Evolutionary conservation across 2,113 vertebrate genomes (phyloP), one percentile per base, ranked within the genome.

Genomic region (Strigops habroptila): DNA sequence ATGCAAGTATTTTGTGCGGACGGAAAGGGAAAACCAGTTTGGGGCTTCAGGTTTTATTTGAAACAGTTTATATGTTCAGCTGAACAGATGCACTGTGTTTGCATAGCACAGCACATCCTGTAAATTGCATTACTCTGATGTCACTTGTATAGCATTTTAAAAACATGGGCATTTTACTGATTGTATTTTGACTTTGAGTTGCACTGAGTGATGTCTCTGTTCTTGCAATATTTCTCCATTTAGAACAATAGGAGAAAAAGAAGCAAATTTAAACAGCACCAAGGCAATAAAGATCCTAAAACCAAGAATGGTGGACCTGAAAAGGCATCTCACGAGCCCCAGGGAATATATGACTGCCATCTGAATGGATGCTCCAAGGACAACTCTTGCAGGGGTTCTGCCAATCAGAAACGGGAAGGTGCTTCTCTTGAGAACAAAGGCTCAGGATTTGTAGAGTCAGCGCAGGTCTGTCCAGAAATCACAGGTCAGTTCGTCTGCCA

Each of bases 211-310:
- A 53, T 41, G 15, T 69, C 46, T 75, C 53, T 83, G n/a, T 86
- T 94, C 41, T 83, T 25, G 74, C 7, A 4, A 68, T 91, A 69
- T 93, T 80, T 91, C 73, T 95, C 15, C 3, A 41, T 88, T 85
- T 94, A 98, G 98, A 98, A 97, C 44, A 98, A 98, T 6, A 98
- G 98, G 88, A 98, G 97, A 74, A 98, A 98, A 97, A 97, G 98
- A 97, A 98, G 97, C 95, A 98, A 98, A 93, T 98, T 97, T 70
- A 98, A 98, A 95, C 98, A 98, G 93, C 97, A 98, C 30, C 96
- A 95, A 86, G 91, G 92, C 91, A 98, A 82, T 96, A 98, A 97
- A 96, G 98, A 98, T 52, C 88, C 89, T 81, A 98, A 97, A 83
- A 96, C 27, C n/a, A 98, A 97, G 90, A 95, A 64, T 1, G 95